Evolutionary conservation across 2,797 vertebrate species (phyloP), one percentile per base, ranked within the genome.

Genomic region (Chaetodon trifasciatus): DNA sequence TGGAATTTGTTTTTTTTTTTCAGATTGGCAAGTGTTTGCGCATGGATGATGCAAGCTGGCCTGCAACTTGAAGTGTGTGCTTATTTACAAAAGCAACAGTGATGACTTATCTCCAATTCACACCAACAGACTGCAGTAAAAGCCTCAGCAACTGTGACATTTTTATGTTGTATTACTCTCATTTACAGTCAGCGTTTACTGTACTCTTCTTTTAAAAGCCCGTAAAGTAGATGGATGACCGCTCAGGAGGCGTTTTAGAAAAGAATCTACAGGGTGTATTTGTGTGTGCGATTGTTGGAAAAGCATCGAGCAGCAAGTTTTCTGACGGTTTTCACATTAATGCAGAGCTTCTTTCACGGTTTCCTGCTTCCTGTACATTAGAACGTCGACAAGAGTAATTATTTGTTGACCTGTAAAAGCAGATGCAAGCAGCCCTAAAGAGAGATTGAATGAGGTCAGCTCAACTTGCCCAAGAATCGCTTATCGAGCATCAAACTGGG

Each of bases 151-250:
- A 58, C 66, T 15, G 52, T 88, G 91, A 91, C 91, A 81, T 40
- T 76, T 92, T 91, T 71, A 94, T 71, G 84, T 64, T 49, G 71
- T 78, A 75, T 81, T 70, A 68, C 84, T 86, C 83, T 83, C 82
- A 81, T 91, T 93, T 91, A 88, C 85, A 89, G 87, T 89, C 83
- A 37, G 67, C 57, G 21, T 89, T 90, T 89, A 91, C 75, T 79
- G 77, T 87, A 79, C 52, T 62, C 72, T 82, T 84, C 71, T 87
- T 90, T 81, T 82, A 86, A 90, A 85, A 86, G 88, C 79, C 76
- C 79, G 56, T 93, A 90, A 89, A 92, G 21, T n/a, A 72, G 83
- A 84, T 47, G 79, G 85, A 82, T 70, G 85, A 82, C 77, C 65
- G 6, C 84, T 84, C 58, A 19, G 55, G 60, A 81, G 66, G 83